Base-by-base conservation (phyloP, 2,888 invertebrate species). In the Galeopsomyia nigrocyanea region DNA sequence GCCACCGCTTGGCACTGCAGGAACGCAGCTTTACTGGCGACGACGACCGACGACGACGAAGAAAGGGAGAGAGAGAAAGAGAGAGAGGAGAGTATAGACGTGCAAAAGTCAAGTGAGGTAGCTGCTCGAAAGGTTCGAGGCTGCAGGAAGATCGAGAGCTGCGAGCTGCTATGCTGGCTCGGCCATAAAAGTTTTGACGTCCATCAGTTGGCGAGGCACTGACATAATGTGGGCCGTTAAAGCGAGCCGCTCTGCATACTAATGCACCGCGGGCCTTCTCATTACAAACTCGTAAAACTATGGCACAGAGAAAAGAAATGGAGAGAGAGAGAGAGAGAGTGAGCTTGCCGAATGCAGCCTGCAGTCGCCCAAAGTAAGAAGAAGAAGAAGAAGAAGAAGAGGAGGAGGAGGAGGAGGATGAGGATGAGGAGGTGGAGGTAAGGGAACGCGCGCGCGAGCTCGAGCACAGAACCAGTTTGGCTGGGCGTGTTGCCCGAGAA, bases 271-370 rank as follows among this genome's bases (percentile, higher is more conserved):
- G 56, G 58, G 55, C 49, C 75, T 80, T 78, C 80, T 80, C 80
- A 81, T 81, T 80, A 80, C 79, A 75, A 77, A 79, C 79, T 79
- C 80, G 77, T 80, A 81, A 81, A 80, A 79, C 78, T 77, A 63
- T 73, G 65, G 60, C 69, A 66, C 47, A 60, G 10, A 50, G 66
- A 67, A 69, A 61, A 61, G 63, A 53, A 61, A 64, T 55, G 68
- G 58, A 63, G 56, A 39, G 60, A 17, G 26, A 51, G 46, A 50
- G 16, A 9, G 51, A 22, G 58, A 1, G 49, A 58, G 31, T 7
- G 46, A 67, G 58, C 39, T 50, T 50, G 49, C 58, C 19, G 17
- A 53, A 53, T 19, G 63, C 53, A 16, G 49, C 47, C 17, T 17
- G 21, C 68, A 39, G 17, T 39, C 39, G 13, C 21, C 17, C 21